Base-by-base conservation (phyloP, 2,113 vertebrate genomes). In the Percopsis transmontana region DNA sequence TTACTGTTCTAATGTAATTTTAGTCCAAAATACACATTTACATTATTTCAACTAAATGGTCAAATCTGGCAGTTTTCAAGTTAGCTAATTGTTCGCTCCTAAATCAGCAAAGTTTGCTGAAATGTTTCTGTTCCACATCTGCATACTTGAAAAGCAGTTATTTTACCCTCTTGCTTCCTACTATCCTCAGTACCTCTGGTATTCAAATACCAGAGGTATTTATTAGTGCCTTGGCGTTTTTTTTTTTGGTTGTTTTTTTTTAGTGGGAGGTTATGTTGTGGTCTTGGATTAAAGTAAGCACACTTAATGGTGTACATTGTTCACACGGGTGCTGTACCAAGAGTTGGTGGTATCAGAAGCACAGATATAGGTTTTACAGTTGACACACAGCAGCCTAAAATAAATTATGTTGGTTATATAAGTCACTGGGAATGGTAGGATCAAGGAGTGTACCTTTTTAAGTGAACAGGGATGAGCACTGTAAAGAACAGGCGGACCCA, bases 211-310 rank as follows among this genome's bases (percentile, higher is more conserved):
- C 20, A 48, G 77, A 69, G 76, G 68, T 18, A 45, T 33, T 78
- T 60, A 68, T 57, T 81, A 84, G 88, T 88, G 88, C 88, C 88
- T 90, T 88, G 80, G 71, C 68, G 85, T 59, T 62, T 79, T 76
- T 71, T 38, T 72, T 79, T 76, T 70, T 38, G 70, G 66, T 88
- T 76, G 69, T 76, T 76, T 77, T 40, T 81, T 74, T 27, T 11
- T 27, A 13, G 53, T 10, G 13, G 24, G 54, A 15, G 0, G 16
- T 7, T 18, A 6, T 6, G 11, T 62, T 9, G 45, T 68, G 67
- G 79, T 27, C 57, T 70, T 57, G 58, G 61, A 58, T 67, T 66
- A 57, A 79, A 71, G 70, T 66, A 61, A 69, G 72, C 72, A 74
- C 78, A 70, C 27, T 27, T 58, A 13, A 56, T 42, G 60, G 27